Evolutionary conservation across 2,113 vertebrate genomes (phyloP), one percentile per base, ranked within the genome.

Genomic region (Typhlomys cinereus): DNA sequence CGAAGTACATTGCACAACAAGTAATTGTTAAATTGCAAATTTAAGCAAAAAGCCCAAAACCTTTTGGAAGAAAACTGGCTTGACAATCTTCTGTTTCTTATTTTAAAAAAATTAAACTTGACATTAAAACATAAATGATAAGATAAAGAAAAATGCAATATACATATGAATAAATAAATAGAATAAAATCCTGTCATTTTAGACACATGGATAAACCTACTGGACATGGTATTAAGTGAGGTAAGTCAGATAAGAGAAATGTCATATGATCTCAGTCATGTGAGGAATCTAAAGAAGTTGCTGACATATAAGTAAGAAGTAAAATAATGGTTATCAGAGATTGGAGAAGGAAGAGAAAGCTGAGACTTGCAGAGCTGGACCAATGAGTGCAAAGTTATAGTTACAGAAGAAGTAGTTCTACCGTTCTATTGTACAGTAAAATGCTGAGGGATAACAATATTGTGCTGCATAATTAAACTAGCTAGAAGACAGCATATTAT

Each of bases 21-120:
- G 0, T 80, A 74, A 41, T 70, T 82, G 67, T 80, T 34, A 13
- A 44, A 62, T 74, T 90, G 76, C 66, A 94, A 67, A 89, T 36
- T 88, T 61, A 71, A 90, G 57, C 36, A 85, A 94, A 95, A 84
- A 57, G 7, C 46, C 76, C 79, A 93, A n/a, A 85, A 52, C 23
- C 66, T 90, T n/a, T 78, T 48, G 64, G 67, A 89, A 85, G 21
- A 80, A 41, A 96, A 84, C 7, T 82, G 25, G 2, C 36, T 83
- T 86, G 11, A 29, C 11, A n/a, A n/a, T 78, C 2, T 46, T 9
- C 66, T 69, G 48, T 89, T 69, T 27, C 27, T 81, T 54, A 81
- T 87, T 89, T 89, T 70, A 91, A 66, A 89, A n/a, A 62, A 85
- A 62, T 82, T 90, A 85, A 85, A 86, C 20, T 84, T 44, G n/a